Evolutionary conservation across 1,140 invertebrate genomes (phyloP), one percentile per base, ranked within the genome.

Genomic region (Arion vulgaris): DNA sequence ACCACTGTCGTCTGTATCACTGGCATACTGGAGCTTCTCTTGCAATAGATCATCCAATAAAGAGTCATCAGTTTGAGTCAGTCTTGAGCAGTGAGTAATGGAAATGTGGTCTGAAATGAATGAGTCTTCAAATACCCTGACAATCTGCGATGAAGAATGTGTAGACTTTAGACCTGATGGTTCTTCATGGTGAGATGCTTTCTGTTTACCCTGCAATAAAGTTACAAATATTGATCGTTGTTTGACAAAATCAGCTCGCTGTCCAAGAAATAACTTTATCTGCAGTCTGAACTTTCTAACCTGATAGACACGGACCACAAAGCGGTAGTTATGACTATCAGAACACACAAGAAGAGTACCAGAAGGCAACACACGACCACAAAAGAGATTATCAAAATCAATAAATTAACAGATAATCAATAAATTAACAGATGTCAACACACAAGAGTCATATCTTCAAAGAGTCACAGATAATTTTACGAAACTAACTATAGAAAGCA

Each of bases 61-160:
- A n/a, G 62, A 74, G 68, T 82, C 76, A 62, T 85, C 84, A 53
- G 84, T 85, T 49, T 85, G 84, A 17, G 80, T 82, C 0, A 19
- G 9, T 19, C 76, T 45, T 28, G 53, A 38, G 41, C 38, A 66
- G n/a, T 41, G 62, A 23, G 38, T 26, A 51, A 34, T 34, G n/a
- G 75, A n/a, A 62, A 28, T n/a, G n/a, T 39, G 32, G 38, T 76
- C 78, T 17, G 66, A 39, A 9, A 71, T 2, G 0, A 17, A 32
- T 11, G 38, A 57, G 73, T 84, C 83, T 53, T 81, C 51, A 68
- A 66, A 84, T 28, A 84, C 34, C 39, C 72, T 76, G 36, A 84
- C 72, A 32, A 62, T 76, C 11, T 11, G 68, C 13, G 68, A 39
- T 71, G 68, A 36, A 26, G 57, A 49, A 71, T 45, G 81, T 17